Evolutionary conservation across 2,113 vertebrate species (phyloP).

Genomic region (Lipophrys pholis): DNA sequence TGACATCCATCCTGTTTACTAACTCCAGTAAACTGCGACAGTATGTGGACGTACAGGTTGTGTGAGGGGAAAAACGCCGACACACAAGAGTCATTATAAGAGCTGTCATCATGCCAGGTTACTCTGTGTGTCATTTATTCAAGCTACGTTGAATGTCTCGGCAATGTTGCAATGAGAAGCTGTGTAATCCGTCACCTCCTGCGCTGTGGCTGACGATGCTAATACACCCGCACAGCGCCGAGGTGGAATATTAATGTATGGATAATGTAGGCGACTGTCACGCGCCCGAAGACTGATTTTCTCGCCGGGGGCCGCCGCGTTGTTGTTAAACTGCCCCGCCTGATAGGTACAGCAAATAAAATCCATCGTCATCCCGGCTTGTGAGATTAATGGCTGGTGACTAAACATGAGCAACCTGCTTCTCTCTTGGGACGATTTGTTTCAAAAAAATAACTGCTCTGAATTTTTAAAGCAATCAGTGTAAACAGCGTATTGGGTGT

Average conservation of each 20-base stretch:
- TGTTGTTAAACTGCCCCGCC: background rate
- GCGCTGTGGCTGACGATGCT: no score
- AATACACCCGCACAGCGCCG: no score
- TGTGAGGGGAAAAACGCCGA: background rate
- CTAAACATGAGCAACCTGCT: background rate
- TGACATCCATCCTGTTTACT: no score
- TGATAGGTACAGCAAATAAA: background rate
- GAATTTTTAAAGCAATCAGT: background rate
- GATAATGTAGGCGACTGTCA: background rate
- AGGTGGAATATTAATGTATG: background rate
- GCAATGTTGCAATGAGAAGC: background rate
- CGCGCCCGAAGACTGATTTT: background rate
- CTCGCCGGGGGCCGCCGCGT: background rate
- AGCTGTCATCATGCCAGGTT: no score
- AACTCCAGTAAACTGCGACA: no score
- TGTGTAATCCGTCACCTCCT: background rate
- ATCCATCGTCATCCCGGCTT: background rate
- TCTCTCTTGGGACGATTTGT: background rate
- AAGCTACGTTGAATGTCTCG: no score
- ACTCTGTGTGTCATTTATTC: no score
- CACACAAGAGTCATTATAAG: background rate
- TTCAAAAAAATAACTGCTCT: background rate
- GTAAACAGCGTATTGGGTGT: background rate
- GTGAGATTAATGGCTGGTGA: background rate
- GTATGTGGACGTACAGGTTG: background rate